Base-by-base conservation (phyloP, 2,797 vertebrate genomes). In the Sebastolobus alascanus region DNA sequence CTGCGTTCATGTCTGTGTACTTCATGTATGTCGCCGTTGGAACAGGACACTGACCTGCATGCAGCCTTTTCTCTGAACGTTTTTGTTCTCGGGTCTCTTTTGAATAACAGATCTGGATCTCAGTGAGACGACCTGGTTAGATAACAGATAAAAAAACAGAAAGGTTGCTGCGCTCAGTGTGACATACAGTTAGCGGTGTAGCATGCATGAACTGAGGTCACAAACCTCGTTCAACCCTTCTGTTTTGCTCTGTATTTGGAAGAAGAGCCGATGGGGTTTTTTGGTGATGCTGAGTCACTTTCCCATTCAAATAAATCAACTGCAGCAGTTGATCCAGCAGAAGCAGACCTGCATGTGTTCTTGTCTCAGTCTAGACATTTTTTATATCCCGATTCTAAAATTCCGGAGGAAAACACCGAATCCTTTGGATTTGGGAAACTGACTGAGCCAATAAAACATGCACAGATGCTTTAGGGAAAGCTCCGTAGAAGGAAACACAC, bases 41-140 rank as follows among this genome's bases (percentile, higher is more conserved):
- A 80, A 77, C 66, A 14, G 6, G 59, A 86, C 74, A 33, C 82
- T 80, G 77, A 58, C 54, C 64, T 59, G 52, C 4, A 43, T 37
- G 25, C 58, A 64, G 43, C 20, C 66, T 85, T 73, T 75, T 73
- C 40, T 31, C 35, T 18, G 14, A 12, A 16, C 0, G 8, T 38
- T 54, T 80, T 84, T 82, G 63, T 80, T 73, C 72, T 52, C 68
- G 0, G 43, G 16, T 35, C 0, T 75, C 69, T 83, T 11, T 37
- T 52, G 40, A 67, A 66, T 50, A 58, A 58, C 58, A 54, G 71
- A 84, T 84, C 67, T 59, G 46, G 25, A 77, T 55, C 50, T 74
- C 3, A 25, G 68, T 3, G 56, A 14, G 63, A 64, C 22, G 33
- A 73, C 75, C 68, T 61, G 72, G 33, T 83, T 70, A 71, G 85